These are phyloP conservation scores for Heliconius charithonia DNA, from an alignment of 2,888 invertebrate species.

Conservation along the genomic window DNA sequence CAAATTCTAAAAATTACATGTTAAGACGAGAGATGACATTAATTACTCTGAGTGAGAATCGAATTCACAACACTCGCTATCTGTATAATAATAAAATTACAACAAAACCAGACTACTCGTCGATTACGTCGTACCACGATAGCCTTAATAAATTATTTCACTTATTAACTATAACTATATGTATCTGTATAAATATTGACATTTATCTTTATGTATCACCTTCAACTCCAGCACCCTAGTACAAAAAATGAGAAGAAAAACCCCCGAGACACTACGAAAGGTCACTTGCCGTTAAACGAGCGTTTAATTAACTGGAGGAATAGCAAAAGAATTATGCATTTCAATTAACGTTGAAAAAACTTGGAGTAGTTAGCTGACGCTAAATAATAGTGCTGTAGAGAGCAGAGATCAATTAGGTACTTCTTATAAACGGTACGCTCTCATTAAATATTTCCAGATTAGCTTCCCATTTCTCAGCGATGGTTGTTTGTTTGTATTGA, in stretches of 20 bases:
- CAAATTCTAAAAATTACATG: not conserved
- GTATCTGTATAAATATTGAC: not conserved
- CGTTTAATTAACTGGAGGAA: not conserved
- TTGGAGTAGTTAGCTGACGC: slow-evolving; percentile 17
- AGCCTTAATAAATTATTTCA: too few species aligned
- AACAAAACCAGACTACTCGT: too few species aligned
- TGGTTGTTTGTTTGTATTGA: not conserved
- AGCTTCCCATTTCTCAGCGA: not conserved
- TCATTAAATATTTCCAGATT: slow-evolving; percentile 21
- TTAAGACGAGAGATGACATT: not conserved
- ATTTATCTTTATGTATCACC: not conserved
- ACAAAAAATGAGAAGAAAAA: not conserved
- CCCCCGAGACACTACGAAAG: not conserved
- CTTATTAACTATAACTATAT: too few species aligned
- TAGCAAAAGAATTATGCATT: slow-evolving; percentile 13
- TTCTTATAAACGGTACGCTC: not conserved
- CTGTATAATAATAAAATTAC: too few species aligned
- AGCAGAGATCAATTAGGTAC: slow-evolving; percentile 26
- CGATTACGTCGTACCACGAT: too few species aligned
- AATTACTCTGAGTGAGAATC: not conserved
- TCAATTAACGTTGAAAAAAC: slow-evolving; percentile 22
- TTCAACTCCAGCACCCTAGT: too few species aligned
- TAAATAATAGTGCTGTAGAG: slow-evolving; percentile 30
- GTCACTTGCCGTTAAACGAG: slow-evolving; percentile 6
- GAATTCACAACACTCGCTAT: not conserved